Conservation (phyloP, 2,113 vertebrate genomes). For the Calcarius ornatus region DNA sequence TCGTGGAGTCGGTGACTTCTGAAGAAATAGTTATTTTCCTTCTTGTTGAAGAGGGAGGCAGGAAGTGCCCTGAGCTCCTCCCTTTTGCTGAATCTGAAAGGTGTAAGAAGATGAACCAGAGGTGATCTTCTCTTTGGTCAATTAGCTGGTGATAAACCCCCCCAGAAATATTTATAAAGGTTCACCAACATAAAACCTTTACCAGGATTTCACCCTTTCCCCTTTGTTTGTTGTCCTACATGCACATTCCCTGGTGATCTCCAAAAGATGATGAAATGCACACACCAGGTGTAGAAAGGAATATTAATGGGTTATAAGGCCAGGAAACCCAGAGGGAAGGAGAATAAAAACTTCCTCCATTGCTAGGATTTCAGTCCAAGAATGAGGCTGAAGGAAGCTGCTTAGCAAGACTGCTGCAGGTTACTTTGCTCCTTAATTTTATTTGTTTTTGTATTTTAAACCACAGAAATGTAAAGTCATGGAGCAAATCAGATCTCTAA, state of each 20-base stretch:
- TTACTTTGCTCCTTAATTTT: background rate
- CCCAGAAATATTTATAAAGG: background rate
- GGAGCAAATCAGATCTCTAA: background rate
- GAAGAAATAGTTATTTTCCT: background rate
- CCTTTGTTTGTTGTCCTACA: background rate
- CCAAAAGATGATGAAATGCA: background rate
- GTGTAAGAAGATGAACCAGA: background rate
- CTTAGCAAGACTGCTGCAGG: background rate
- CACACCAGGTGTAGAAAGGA: background rate
- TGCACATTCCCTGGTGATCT: background rate
- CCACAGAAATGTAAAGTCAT: background rate
- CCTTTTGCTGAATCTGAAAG: background rate
- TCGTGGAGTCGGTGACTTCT: accelerated
- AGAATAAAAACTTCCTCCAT: background rate
- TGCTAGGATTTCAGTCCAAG: background rate
- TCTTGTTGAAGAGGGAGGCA: background rate
- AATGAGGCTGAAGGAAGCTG: background rate
- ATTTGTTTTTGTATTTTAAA: background rate
- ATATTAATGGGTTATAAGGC: background rate
- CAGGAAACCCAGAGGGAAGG: background rate
- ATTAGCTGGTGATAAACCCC: background rate
- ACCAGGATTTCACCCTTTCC: background rate
- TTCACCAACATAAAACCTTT: background rate
- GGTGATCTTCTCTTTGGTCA: background rate
- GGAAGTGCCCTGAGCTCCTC: background rate